Conservation (phyloP, 2,113 vertebrate genomes). For the Corythornis cristatus region DNA sequence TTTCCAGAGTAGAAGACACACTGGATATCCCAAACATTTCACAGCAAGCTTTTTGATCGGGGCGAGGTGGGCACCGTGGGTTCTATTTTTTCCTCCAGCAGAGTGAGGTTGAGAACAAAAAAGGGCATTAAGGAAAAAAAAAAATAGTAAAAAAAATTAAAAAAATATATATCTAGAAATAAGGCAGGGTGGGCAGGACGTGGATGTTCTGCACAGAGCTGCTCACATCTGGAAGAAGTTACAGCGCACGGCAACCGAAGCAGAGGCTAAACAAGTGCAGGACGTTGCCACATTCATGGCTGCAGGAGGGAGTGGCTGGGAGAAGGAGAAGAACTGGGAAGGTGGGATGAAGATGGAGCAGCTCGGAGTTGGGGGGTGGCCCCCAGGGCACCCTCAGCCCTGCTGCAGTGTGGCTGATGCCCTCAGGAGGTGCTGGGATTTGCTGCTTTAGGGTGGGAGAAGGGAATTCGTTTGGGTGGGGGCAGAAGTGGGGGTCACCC, state of each 20-base stretch:
- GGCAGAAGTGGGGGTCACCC: neutral
- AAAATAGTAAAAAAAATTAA: neutral
- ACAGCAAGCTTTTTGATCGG: neutral
- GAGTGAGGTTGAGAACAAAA: neutral
- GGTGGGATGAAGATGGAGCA: neutral
- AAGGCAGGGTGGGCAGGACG: neutral
- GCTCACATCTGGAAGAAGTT: conserved; percentile 62
- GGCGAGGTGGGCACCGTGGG: accelerated
- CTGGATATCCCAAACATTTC: neutral
- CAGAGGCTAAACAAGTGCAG: conserved; percentile 49
- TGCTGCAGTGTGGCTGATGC: accelerated
- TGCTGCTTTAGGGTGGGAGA: neutral
- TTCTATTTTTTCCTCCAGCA: neutral
- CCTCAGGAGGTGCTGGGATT: accelerated
- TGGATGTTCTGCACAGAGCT: conserved; percentile 18
- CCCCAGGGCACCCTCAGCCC: accelerated
- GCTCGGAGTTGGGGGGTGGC: too few species aligned
- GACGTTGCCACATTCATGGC: neutral
- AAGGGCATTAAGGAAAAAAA: neutral
- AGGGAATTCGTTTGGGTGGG: accelerated
- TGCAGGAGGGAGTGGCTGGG: neutral
- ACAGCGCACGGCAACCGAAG: neutral
- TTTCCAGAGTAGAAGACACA: neutral
- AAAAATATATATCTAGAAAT: neutral
- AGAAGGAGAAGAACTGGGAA: neutral